Evolutionary conservation across 2,888 invertebrate genomes (phyloP), one percentile per base, ranked within the genome.

Genomic region (Sinelater perroti): DNA sequence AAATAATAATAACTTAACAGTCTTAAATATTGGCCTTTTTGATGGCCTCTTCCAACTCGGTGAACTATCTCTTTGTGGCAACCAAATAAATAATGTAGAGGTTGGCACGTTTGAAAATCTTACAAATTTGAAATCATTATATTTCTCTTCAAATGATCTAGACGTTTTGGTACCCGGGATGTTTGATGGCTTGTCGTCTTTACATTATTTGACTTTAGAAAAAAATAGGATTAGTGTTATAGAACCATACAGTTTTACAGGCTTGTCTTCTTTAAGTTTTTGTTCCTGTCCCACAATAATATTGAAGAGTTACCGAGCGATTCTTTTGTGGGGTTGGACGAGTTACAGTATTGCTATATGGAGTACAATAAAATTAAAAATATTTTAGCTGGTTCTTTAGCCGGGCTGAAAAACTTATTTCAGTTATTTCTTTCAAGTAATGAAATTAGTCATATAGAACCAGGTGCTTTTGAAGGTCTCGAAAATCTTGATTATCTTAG

Each of bases 381-480:
- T 7, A 7, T 58, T 5, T 28, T 10, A 7, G 7, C 35, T 0
- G 35, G 35, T 3, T 31, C 21, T 4, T 58, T 58, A n/a, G n/a
- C 6, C 6, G 44, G 44, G 0, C 10, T 54, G 10, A 3, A 14
- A 5, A 44, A 42, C 36, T 49, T 58, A 24, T 6, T n/a, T 7
- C 21, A 49, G 10, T 16, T 58, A 11, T 8, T 24, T 33, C 40
- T 58, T 13, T 7, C 35, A 1, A 13, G 44, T 17, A 58, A 58
- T 14, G 16, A 53, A 17, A 58, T 58, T 21, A n/a, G 11, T 6
- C 3, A 13, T 1, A 35, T 58, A 4, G 58, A 58, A 30, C 10
- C 42, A 5, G 36, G 20, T 4, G 42, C 52, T 3, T 58, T 58
- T 21, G 14, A 47, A 6, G 53, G 53, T 7, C 33, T 58, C 3